phyloP scores from a whole-genome alignment of 2,888 invertebrate species.

The Andrena bucephala region DNA sequence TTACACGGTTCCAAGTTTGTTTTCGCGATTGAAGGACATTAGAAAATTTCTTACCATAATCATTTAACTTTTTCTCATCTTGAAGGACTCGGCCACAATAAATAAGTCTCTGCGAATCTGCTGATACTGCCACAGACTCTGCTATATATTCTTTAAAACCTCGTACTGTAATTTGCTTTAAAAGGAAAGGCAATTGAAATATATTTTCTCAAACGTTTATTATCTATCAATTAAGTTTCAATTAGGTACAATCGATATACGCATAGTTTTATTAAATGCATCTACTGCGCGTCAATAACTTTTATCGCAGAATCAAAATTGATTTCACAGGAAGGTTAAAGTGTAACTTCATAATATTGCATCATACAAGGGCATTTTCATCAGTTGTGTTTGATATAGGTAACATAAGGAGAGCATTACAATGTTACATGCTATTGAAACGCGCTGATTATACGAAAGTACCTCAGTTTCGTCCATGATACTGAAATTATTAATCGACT shows the following conservation, averaged over 20 bases:
- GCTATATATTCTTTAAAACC: constrained; percentile 93
- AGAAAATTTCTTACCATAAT: constrained; percentile 89
- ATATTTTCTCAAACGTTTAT: neutral
- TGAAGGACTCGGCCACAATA: constrained; percentile 97
- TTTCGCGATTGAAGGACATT: neutral
- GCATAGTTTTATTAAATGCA: neutral
- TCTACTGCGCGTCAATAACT: neutral
- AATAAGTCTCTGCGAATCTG: constrained; percentile 95
- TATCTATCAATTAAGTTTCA: neutral
- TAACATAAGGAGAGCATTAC: neutral
- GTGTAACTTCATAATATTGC: neutral
- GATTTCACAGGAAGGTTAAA: neutral
- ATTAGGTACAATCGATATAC: neutral
- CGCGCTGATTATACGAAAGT: no score
- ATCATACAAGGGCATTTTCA: neutral
- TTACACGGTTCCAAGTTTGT: neutral
- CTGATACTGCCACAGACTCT: constrained; percentile 91
- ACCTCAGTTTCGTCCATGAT: no score
- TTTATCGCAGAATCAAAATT: neutral
- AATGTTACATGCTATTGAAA: neutral
- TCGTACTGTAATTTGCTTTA: constrained; percentile 90
- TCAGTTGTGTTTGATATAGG: neutral
- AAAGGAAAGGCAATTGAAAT: neutral
- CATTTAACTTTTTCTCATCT: constrained; percentile 93
- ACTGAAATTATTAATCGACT: no score